phyloP scores from a whole-genome alignment of 2,888 invertebrate species.

The Elysia crispata region DNA sequence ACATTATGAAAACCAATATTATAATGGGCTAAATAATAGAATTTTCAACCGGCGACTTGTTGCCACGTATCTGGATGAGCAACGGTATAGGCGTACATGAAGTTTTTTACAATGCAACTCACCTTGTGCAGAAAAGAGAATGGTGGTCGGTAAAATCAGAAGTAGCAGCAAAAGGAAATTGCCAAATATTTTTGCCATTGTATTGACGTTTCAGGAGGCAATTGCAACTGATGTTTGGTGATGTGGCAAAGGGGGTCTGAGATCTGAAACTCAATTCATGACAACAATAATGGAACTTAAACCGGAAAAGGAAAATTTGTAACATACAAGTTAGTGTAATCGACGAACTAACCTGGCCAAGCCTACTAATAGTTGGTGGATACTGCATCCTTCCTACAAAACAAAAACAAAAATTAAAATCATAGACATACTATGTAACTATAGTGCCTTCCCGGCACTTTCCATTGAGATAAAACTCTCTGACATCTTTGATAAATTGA shows the following conservation, averaged over 20 bases:
- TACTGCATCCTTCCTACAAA: no score
- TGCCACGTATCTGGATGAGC: not conserved
- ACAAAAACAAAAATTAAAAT: no score
- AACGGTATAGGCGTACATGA: not conserved
- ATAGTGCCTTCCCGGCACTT: no score
- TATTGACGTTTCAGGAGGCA: not conserved
- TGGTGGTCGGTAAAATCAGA: conserved; percentile 68
- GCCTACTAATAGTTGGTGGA: no score
- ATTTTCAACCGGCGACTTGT: no score
- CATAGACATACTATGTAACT: no score
- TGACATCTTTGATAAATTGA: no score
- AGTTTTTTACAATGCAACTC: conserved; percentile 49
- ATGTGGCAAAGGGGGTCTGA: not conserved
- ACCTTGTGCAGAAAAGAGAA: conserved; percentile 69
- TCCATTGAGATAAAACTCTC: no score
- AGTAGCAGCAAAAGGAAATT: conserved; percentile 65
- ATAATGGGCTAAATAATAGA: no score
- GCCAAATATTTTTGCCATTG: conserved; percentile 58
- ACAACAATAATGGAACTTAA: conserved; percentile 11
- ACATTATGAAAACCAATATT: no score
- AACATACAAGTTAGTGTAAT: not conserved
- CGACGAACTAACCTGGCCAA: not conserved
- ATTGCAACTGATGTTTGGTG: conserved; percentile 22
- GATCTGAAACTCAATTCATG: not conserved
- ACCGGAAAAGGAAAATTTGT: conserved; percentile 3